phyloP scores from a whole-genome alignment of 2,797 vertebrate genomes.

The Micromesistius poutassou region DNA sequence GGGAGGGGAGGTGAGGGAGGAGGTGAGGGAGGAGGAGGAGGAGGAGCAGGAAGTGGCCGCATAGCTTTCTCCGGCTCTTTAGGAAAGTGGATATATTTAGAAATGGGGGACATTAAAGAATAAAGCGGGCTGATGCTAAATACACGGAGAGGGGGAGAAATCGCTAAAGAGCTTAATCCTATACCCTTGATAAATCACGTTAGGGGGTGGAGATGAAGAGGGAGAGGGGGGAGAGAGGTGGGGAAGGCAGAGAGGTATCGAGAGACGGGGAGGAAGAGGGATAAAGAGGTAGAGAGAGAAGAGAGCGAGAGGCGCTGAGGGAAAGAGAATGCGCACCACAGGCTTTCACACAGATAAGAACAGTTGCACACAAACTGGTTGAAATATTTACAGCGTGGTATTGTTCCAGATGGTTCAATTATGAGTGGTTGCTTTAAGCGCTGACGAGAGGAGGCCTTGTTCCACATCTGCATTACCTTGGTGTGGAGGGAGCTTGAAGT shows the following conservation, averaged over 20 bases:
- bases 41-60: background rate
- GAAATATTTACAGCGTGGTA: conserved; percentile 50
- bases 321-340: background rate
- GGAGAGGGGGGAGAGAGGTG: conserved; percentile 9
- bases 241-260: no score
- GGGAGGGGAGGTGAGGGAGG: conserved; percentile 11
- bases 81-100: conserved; percentile 70
- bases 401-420: conserved; percentile 51
- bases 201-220: conserved; percentile 17
- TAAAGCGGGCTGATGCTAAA: conserved; percentile 45
- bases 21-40: background rate
- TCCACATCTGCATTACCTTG: conserved; percentile 37
- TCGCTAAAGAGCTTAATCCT: conserved; percentile 48
- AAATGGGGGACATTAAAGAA: conserved; percentile 59
- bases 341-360: conserved; percentile 30
- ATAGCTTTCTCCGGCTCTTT: conserved; percentile 47
- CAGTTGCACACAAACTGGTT: conserved; percentile 38
- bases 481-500: conserved; percentile 14
- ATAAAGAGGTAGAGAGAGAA: no score
- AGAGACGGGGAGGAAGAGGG: background rate
- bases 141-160: conserved; percentile 24
- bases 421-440: conserved; percentile 30
- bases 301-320: no score
- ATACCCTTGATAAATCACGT: conserved; percentile 63
- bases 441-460: conserved; percentile 17